phyloP scores from a whole-genome alignment of 2,113 vertebrate species.

The Neodontobutis hainanensis region DNA sequence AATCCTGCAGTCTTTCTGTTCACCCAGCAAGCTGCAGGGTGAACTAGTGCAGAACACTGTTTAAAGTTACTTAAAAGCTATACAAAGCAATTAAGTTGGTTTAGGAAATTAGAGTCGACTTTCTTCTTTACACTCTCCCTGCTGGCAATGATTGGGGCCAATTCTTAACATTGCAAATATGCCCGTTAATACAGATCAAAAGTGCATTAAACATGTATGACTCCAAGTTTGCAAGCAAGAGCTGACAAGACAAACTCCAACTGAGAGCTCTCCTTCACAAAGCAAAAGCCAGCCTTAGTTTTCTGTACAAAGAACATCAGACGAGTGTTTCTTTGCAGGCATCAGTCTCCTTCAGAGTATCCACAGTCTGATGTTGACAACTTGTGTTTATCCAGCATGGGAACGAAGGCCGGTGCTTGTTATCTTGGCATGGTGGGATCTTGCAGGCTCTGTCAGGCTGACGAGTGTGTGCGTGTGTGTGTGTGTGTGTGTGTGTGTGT shows the following conservation, averaged over 20 bases:
- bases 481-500: too few species aligned
- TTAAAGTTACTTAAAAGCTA: too few species aligned
- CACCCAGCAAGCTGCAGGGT: background rate
- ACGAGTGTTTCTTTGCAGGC: background rate
- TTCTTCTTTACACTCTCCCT: background rate
- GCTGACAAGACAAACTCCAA: constrained; percentile 10
- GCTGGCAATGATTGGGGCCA: background rate
- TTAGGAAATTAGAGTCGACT: too few species aligned
- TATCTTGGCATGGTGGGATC: constrained; percentile 10
- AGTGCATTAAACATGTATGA: constrained; percentile 9
- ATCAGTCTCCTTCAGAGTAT: constrained; percentile 3
- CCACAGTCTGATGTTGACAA: constrained; percentile 13
- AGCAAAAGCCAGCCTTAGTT: background rate
- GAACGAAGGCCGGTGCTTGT: constrained; percentile 5
- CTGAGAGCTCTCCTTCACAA: background rate
- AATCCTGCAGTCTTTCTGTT: too few species aligned
- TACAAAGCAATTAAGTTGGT: too few species aligned
- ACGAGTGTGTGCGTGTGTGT: background rate
- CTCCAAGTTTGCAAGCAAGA: constrained; percentile 4
- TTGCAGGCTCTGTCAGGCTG: constrained; percentile 10
- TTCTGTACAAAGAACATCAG: background rate
- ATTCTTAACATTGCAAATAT: background rate
- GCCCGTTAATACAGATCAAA: background rate
- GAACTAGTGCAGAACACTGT: background rate
- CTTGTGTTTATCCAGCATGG: constrained; percentile 14